A percentile compares a stretch with the other conserved stretches of the same genome.
phyloP scores from a whole-genome alignment of 2,113 vertebrate genomes.

The Etheostoma cragini region DNA sequence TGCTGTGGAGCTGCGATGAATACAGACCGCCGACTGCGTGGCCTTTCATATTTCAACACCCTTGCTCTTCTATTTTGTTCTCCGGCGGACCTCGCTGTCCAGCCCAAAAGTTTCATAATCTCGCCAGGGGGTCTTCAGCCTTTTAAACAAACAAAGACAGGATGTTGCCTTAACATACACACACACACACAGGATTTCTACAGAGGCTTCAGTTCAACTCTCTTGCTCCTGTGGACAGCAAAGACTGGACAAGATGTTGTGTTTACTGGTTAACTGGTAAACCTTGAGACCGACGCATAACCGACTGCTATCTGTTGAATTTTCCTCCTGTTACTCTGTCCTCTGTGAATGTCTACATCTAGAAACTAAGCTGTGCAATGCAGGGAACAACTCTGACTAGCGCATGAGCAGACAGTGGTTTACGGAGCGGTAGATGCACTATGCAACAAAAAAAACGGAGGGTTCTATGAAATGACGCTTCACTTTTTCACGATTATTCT shows the following conservation, averaged over 20 bases:
- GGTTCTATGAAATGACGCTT: too few species aligned
- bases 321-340: too few species aligned
- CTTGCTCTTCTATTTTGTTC: slow-evolving; percentile 17
- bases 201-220: slow-evolving; percentile 7
- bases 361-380: too few species aligned
- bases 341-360: too few species aligned
- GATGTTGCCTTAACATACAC: background rate
- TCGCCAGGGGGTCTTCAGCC: slow-evolving; percentile 8
- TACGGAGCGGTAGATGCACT: too few species aligned
- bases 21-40: slow-evolving; percentile 47
- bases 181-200: background rate
- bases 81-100: background rate
- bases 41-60: slow-evolving; percentile 51
- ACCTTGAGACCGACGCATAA: too few species aligned
- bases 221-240: background rate
- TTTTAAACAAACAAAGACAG: slow-evolving; percentile 9
- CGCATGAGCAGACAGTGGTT: too few species aligned
- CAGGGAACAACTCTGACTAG: too few species aligned
- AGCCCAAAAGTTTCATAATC: slow-evolving; percentile 24
- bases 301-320: too few species aligned
- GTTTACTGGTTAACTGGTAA: too few species aligned
- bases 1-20: slow-evolving; percentile 35
- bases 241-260: too few species aligned
- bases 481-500: background rate
- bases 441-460: too few species aligned